Evolutionary conservation across 2,888 invertebrate species (phyloP).

Genomic region (Drosophila pegasa): DNA sequence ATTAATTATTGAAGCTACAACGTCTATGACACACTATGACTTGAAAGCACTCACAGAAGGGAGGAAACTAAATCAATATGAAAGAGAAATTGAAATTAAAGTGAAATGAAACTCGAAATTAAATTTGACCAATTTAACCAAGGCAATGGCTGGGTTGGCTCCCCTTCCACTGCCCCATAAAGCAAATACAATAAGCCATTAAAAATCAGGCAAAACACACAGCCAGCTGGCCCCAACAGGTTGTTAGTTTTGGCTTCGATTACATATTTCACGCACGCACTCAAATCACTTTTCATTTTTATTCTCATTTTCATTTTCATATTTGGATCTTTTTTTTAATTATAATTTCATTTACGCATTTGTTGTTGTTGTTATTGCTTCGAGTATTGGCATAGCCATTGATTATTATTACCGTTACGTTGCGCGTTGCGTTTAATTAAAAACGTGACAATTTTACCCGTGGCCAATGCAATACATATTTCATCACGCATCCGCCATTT

Average conservation of each 20-base stretch:
- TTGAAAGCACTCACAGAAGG: not conserved
- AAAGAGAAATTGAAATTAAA: not conserved
- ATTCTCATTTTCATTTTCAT: not conserved
- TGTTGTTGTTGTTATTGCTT: conserved; percentile 17
- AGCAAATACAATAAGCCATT: conserved; percentile 12
- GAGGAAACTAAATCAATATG: conserved; percentile 5
- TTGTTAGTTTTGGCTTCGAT: conserved; percentile 40
- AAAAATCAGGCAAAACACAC: conserved; percentile 3
- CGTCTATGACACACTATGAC: conserved; percentile 15
- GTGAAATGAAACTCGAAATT: not conserved
- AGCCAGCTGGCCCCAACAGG: conserved; percentile 53
- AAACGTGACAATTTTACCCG: conserved; percentile 79
- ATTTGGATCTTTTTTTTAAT: conserved; percentile 41
- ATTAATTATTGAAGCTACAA: conserved; percentile 58
- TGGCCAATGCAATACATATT: conserved; percentile 64
- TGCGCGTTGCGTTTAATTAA: conserved; percentile 69
- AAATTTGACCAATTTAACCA: not conserved
- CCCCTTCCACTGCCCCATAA: not conserved
- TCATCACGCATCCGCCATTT: conserved; percentile 65
- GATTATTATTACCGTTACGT: conserved; percentile 55
- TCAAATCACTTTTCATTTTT: conserved; percentile 65
- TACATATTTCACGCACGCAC: conserved; percentile 59
- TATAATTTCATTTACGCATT: conserved; percentile 54
- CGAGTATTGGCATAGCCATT: conserved; percentile 45
- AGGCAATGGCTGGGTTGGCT: not conserved